Base-by-base conservation (phyloP, 2,797 vertebrate species). In the Manis pentadactyla region DNA sequence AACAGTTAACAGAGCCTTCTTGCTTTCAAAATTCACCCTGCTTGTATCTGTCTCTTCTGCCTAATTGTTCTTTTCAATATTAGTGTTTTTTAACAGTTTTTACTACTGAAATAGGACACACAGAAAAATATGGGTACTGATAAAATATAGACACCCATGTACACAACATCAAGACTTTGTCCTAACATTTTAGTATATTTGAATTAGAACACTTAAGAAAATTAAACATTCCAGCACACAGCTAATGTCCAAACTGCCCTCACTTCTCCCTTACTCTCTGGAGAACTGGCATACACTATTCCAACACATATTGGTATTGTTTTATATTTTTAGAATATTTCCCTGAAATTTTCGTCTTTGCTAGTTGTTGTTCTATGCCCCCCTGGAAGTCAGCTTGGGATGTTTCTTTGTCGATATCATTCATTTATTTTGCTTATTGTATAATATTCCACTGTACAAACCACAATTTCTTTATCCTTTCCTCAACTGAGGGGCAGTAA, bases 251-350 rank as follows among this genome's bases (percentile, higher is more conserved):
- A 61, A 27, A 5, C 25, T 6, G 39, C 34, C 86, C 27, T 34
- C 25, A 23, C 10, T 46, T 42, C 55, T 73, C 53, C 78, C 46
- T 34, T 31, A 55, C 42, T 81, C 86, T 79, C 61, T 19, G 64
- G 7, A 42, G 77, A 87, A 29, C 1, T 23, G 8, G 15, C 5
- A 63, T 12, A 1, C 51, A 81, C 88, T 4, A 39, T 23, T 64
- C 7, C 17, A 49, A 59, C 5, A 11, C 14, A 29, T 66, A 85
- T 49, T 34, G 92, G 2, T 39, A 53, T 46, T 71, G 68, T 81
- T 87, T 66, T 51, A 53, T 34, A 55, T 42, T 63, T 89, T 84
- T 64, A 46, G 57, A 96, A 92, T 86, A 19, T 92, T 81, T 34
- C 73, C 46, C 69, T 74, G 29, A 42, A 92, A 97, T 34, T 81